Evolutionary conservation across 2,888 invertebrate genomes (phyloP), one percentile per base, ranked within the genome.

Genomic region (Rugalucina vietnamica): DNA sequence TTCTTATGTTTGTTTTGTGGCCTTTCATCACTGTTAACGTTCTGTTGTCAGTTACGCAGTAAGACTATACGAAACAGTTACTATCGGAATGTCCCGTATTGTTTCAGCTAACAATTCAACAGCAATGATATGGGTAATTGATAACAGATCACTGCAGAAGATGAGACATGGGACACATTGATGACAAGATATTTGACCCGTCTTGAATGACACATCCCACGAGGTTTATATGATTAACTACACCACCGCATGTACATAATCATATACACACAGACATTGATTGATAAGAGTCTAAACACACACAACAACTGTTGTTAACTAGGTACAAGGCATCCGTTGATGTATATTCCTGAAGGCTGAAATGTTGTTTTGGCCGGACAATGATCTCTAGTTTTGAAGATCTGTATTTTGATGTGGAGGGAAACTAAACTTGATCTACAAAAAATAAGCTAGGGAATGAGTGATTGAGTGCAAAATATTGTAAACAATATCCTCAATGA

Each of bases 141-240:
- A 78, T 78, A 72, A 71, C 57, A 50, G 70, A 71, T 78, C 54
- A 54, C 24, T 27, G 21, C 27, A 50, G 70, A 32, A 34, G 32
- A 43, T 65, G 65, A 65, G 65, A 65, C 65, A 21, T 65, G 65
- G 72, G 72, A 43, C 27, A 72, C 29, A 49, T 37, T 27, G 72
- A 72, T 72, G 72, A 72, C 72, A 72, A 84, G 84, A 78, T 77
- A 79, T 73, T 77, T 79, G 73, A 84, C 84, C 80, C 76, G 39
- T 81, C 79, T 80, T 78, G 60, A 82, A 81, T 80, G 80, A 80
- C 80, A 77, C 65, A 80, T 77, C 82, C 80, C 54, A n/a, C 8
- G 71, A 70, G 79, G 76, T 43, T 75, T 78, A 76, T 70, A 80
- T 78, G 82, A 82, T 85, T 79, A 81, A 82, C 39, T 77, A 81